Base-by-base conservation (phyloP, 2,113 vertebrate species). In the Scomber scombrus region DNA sequence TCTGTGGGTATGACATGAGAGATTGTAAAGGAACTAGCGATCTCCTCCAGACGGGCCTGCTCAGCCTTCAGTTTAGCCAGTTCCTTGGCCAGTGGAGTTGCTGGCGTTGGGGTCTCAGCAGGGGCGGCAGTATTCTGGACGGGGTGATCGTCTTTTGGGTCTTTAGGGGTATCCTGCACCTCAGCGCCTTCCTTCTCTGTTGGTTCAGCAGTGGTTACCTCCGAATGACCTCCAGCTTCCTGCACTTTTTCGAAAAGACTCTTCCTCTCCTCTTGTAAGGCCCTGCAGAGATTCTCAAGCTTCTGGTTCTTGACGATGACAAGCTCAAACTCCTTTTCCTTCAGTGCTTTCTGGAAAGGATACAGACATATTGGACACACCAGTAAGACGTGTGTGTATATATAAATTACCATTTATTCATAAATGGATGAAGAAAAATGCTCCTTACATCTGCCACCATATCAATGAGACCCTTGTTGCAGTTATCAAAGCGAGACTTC, bases 401-500 rank as follows among this genome's bases (percentile, higher is more conserved):
- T 67, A 51, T 50, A 5, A 50, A 67, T 29, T 18, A 19, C 14
- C n/a, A 10, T 18, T 18, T 21, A 54, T 54, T 54, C 52, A 2
- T 54, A 5, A 54, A 18, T 12, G 57, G 15, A 0, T 56, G 14
- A 21, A 34, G 52, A 21, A 19, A 57, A n/a, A 9, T 2, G 14
- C 51, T 54, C 47, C 95, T 96, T 84, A 99, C 98, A 94, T 99
- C 98, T 89, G 97, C 94, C 73, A 97, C 97, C 98, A 99, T 99
- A 81, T 98, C 97, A 75, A 99, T 3, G 21, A 99, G 95, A 1
- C 95, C 95, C 93, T 96, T 97, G 94, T 99, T 99, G 80, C 98
- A 99, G 89, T 94, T 96, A 82, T 99, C 98, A 93, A 99, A 99
- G 55, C 98, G 96, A 65, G 93, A 92, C 94, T 97, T 99, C 98